Evolutionary conservation across 2,888 invertebrate genomes (phyloP), one percentile per base, ranked within the genome.

Genomic region (Cephonodes hylas): DNA sequence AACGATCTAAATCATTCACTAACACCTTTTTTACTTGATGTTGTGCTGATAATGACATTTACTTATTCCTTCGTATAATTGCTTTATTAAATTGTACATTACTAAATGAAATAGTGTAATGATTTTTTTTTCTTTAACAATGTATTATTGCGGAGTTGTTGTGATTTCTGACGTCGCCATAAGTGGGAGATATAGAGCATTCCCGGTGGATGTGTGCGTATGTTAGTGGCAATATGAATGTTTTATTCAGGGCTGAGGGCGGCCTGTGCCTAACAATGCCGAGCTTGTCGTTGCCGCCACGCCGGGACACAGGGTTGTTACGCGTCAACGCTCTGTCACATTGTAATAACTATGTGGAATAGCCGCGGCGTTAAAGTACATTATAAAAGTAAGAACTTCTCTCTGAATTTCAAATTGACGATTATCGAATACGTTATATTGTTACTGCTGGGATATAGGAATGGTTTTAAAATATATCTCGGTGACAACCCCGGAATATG

Each of bases 171-270:
- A 70, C 70, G 76, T 75, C 79, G 80, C 80, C 76, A 66, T 77
- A 74, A 73, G 75, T 75, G 75, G 70, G 69, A 66, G 69, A 76
- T 74, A 75, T 69, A 75, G 77, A 79, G 80, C 79, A 84, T 84
- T 82, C 84, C 84, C 86, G 82, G 80, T 78, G 79, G 85, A 86
- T 89, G 89, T 91, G 91, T 89, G 87, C 88, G 48, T 27, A 53
- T 53, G 48, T 53, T 53, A 90, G 91, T 91, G 91, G 89, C 91
- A 88, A 91, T 92, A 91, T 91, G 91, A 91, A 91, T 91, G 91
- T 91, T 92, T 92, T 92, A 92, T 92, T 91, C 91, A 89, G 87
- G 78, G 83, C 79, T 85, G 84, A 84, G 89, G 88, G 86, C 89
- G 89, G 89, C 84, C 88, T 85, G 82, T 69, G 79, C 78, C 86